Conservation (phyloP, 2,113 vertebrate species). For the Mormyrus lacerda region DNA sequence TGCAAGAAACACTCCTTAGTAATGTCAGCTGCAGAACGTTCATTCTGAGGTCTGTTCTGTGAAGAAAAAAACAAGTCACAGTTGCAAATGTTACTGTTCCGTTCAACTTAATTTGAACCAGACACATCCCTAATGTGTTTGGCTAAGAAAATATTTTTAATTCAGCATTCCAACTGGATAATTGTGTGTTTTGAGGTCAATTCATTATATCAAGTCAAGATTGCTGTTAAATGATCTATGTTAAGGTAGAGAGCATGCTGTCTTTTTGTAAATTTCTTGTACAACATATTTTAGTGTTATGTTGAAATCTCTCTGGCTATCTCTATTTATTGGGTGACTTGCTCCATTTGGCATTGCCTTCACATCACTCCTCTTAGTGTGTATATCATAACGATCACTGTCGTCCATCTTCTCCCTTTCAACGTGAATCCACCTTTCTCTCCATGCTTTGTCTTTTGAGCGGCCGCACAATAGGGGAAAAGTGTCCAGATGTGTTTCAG, state of each 20-base stretch:
- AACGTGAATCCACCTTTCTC: neutral
- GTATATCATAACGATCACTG: neutral
- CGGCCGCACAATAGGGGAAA: neutral
- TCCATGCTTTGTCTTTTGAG: neutral
- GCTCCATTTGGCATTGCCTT: neutral
- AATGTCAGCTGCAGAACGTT: neutral
- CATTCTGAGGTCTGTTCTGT: neutral
- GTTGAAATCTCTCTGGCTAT: neutral
- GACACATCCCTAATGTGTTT: conserved; percentile 25
- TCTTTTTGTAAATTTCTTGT: neutral
- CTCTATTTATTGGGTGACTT: neutral
- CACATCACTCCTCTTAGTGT: neutral
- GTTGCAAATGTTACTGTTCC: conserved; percentile 11
- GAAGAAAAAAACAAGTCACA: neutral
- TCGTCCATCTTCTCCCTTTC: neutral
- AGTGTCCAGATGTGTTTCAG: neutral
- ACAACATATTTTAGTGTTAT: neutral
- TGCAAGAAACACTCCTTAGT: neutral
- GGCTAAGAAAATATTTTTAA: conserved; percentile 17
- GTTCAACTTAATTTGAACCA: conserved; percentile 23
- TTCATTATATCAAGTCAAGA: conserved; percentile 5
- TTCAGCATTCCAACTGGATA: conserved; percentile 18
- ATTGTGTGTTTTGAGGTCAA: conserved; percentile 6
- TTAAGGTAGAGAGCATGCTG: neutral
- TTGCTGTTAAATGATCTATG: neutral